Conservation (phyloP, 2,113 vertebrate genomes). For the Tylochromis polylepis region DNA sequence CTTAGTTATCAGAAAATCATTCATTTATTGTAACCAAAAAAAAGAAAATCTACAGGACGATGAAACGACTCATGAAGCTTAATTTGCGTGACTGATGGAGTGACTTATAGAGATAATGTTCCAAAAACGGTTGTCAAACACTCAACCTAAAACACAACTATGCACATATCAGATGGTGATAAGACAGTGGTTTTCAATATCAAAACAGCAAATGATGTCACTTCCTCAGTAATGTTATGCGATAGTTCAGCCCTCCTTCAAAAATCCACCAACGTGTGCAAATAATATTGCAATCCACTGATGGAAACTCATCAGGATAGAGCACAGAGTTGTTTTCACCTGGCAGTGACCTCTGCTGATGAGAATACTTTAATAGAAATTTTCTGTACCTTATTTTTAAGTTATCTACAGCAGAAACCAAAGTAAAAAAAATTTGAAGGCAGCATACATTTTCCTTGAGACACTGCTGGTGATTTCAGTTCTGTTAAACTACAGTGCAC, state of each 20-base stretch:
- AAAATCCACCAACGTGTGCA: not conserved
- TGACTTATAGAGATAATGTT: not conserved
- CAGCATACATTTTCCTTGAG: not conserved
- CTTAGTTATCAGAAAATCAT: not conserved
- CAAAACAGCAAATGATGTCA: not conserved
- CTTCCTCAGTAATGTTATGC: not conserved
- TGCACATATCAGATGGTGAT: not conserved
- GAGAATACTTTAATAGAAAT: not conserved
- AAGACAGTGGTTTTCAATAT: conserved; percentile 1
- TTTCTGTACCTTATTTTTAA: not conserved
- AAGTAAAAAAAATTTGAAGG: not conserved
- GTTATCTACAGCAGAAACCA: not conserved
- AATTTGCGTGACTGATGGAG: not conserved
- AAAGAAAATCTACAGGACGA: not conserved
- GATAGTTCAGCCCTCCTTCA: not conserved
- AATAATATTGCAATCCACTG: not conserved
- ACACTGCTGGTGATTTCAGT: not conserved
- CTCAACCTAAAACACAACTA: not conserved
- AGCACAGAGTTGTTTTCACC: not conserved
- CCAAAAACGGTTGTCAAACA: not conserved
- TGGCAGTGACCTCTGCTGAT: not conserved
- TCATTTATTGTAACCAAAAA: not conserved
- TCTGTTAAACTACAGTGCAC: not conserved
- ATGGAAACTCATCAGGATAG: not conserved
- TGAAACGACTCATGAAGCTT: not conserved